Conservation (phyloP, 1,140 invertebrate genomes). For the Euborellia annulipes region DNA sequence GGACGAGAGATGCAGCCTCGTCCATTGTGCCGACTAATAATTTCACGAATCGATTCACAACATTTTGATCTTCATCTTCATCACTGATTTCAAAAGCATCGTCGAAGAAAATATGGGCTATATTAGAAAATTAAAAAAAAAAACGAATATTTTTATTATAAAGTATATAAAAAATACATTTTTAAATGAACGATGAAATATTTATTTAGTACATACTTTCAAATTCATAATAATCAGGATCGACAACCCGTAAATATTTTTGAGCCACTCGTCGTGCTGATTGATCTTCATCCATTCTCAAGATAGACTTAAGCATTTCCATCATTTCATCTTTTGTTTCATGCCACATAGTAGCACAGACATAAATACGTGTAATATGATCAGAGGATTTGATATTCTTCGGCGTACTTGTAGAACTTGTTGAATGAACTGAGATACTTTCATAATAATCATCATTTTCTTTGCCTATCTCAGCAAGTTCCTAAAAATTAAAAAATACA, state of each 20-base stretch:
- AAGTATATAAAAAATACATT: too few relatives aligned
- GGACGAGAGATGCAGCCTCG: conserved; percentile 87
- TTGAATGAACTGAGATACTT: conserved; percentile 81
- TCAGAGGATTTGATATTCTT: conserved; percentile 70
- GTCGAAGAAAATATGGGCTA: conserved; percentile 97
- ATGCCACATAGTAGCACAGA: conserved; percentile 98
- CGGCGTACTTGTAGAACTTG: conserved; percentile 62
- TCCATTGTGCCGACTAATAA: conserved; percentile 85
- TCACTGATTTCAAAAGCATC: conserved; percentile 95
- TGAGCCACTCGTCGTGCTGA: conserved; percentile 80
- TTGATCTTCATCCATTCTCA: conserved; percentile 86
- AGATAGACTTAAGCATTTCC: conserved; percentile 75
- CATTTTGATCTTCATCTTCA: conserved; percentile 81
- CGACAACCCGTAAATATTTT: conserved; percentile 79
- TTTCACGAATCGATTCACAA: conserved; percentile 94
- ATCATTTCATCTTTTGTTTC: conserved; percentile 95
- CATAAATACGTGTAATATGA: conserved; percentile 86
- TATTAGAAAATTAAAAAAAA: conserved; percentile 18
- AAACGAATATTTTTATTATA: too few relatives aligned
- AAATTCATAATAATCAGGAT: conserved; percentile 96
- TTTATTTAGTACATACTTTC: conserved; percentile 56
- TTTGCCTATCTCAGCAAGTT: conserved; percentile 72
- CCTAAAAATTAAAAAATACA: conserved; percentile 30
- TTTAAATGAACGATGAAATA: too few relatives aligned
- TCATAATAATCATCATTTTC: conserved; percentile 89